Conservation (phyloP, 2,888 invertebrate genomes). For the Rhaphigaster nebulosa region DNA sequence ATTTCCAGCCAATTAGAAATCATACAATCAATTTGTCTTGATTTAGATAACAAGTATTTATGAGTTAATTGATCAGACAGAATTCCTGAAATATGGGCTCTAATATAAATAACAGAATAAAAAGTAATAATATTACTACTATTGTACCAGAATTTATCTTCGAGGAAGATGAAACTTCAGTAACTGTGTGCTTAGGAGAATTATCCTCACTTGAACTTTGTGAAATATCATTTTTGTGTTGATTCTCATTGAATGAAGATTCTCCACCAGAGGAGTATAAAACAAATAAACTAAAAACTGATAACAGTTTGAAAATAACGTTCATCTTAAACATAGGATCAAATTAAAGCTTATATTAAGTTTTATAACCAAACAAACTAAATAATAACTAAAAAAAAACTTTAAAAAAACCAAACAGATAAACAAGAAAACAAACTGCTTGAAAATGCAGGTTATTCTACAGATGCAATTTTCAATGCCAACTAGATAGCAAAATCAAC, state of each 20-base stretch:
- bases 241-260: constrained; percentile 27
- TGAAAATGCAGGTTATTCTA: constrained; percentile 13
- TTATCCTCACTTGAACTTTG: constrained; percentile 1
- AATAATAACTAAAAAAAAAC: not conserved
- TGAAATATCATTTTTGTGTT: constrained; percentile 33
- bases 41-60: not conserved
- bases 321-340: constrained; percentile 25
- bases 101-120: not conserved
- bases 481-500: constrained; percentile 11
- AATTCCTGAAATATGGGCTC: not conserved
- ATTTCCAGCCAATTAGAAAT: not conserved
- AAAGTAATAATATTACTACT: not conserved
- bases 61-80: not conserved
- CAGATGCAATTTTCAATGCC: constrained; percentile 32
- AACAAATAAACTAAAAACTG: constrained; percentile 48
- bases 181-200: not conserved
- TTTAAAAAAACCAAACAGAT: not conserved
- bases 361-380: not conserved
- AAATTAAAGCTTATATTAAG: not conserved
- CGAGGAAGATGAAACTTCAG: not conserved
- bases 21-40: not conserved
- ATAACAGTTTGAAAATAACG: constrained; percentile 1
- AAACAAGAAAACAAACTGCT: constrained; percentile 44
- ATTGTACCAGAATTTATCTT: constrained; percentile 14
- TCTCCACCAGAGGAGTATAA: constrained; percentile 33